phyloP scores from a whole-genome alignment of 2,113 vertebrate genomes.

The Gallinago media region DNA sequence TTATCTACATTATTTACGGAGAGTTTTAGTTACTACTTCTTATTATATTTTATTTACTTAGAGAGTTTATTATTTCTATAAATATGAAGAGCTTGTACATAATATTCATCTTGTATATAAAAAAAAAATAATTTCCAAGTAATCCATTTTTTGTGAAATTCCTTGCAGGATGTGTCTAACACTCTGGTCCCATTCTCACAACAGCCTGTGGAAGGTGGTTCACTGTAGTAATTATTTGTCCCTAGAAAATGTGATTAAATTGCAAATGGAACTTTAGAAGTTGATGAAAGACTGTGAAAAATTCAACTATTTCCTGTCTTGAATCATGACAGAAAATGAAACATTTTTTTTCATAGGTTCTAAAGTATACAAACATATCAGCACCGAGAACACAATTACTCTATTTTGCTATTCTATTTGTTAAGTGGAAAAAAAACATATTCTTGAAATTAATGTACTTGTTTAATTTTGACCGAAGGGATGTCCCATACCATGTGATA shows the following conservation, averaged over 20 bases:
- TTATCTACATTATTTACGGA: neutral
- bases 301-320: neutral
- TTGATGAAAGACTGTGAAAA: neutral
- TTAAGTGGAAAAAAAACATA: neutral
- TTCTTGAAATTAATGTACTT: neutral
- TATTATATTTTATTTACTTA: neutral
- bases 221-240: neutral
- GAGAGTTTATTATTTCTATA: neutral
- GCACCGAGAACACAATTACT: neutral
- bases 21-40: neutral
- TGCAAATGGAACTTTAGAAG: neutral
- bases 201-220: neutral
- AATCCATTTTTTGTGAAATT: neutral
- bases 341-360: neutral
- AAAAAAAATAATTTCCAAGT: neutral
- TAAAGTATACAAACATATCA: neutral
- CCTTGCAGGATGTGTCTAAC: neutral
- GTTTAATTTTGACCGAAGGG: neutral
- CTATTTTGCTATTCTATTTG: neutral
- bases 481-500: fast-evolving
- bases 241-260: neutral
- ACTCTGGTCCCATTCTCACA: neutral
- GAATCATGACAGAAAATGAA: neutral
- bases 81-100: neutral
- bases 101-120: neutral